phyloP scores from a whole-genome alignment of 2,113 vertebrate species.

The Varanus komodoensis region DNA sequence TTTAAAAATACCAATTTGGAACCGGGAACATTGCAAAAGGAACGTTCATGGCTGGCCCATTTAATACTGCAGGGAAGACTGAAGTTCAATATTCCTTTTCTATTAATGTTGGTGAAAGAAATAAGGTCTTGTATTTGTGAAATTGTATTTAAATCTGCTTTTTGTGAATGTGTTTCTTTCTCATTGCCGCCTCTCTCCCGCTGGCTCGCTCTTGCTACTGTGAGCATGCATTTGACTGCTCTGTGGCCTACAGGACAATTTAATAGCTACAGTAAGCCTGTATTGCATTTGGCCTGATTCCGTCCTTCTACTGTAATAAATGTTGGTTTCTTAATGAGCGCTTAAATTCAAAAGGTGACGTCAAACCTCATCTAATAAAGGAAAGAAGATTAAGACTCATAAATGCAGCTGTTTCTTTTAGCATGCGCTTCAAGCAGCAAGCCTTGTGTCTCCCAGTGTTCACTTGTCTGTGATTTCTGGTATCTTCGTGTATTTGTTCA shows the following conservation, averaged over 20 bases:
- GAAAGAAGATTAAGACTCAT: conserved; percentile 70
- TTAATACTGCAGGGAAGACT: background rate
- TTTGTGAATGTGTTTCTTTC: background rate
- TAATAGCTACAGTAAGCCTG: conserved; percentile 55
- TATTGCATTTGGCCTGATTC: conserved; percentile 60
- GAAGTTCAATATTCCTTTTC: background rate
- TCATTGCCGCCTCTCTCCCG: background rate
- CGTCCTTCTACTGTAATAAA: conserved; percentile 69
- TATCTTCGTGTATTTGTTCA: background rate
- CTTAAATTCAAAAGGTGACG: conserved; percentile 70
- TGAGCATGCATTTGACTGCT: conserved; percentile 47
- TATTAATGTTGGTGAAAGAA: background rate
- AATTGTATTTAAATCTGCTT: background rate
- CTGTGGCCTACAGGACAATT: conserved; percentile 63
- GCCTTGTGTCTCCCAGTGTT: background rate
- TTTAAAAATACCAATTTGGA: background rate
- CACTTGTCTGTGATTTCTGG: background rate
- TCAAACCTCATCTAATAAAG: conserved; percentile 73
- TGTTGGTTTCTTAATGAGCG: conserved; percentile 56
- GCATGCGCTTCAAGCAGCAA: conserved; percentile 18
- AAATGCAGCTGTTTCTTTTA: conserved; percentile 44
- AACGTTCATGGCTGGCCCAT: background rate
- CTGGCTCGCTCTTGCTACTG: background rate
- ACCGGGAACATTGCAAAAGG: background rate
- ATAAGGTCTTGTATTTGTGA: background rate